These are phyloP conservation scores for Venustaconcha ellipsiformis DNA, from an alignment of 1,140 invertebrate genomes.

Conservation along the genomic window DNA sequence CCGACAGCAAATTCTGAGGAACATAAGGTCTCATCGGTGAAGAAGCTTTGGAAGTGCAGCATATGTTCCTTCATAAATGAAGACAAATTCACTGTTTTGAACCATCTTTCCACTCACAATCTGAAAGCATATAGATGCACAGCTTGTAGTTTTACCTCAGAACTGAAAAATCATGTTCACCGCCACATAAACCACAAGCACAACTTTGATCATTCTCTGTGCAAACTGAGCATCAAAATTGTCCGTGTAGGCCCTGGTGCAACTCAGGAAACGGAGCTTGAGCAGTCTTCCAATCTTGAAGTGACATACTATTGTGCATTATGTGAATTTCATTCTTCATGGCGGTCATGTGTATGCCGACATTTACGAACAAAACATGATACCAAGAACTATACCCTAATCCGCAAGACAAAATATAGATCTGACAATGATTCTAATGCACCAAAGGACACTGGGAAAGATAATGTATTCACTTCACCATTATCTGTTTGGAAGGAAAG, in stretches of 20 bases:
- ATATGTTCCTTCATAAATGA: slow-evolving; percentile 54
- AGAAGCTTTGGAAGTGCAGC: slow-evolving; percentile 60
- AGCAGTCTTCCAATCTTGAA: slow-evolving; percentile 9
- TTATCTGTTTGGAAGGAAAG: too few relatives aligned
- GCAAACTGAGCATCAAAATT: slow-evolving; percentile 45
- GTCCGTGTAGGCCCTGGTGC: slow-evolving; percentile 29
- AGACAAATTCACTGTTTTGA: slow-evolving; percentile 49
- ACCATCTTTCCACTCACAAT: slow-evolving; percentile 54
- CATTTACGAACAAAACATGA: slow-evolving; percentile 48
- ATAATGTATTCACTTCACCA: too few relatives aligned
- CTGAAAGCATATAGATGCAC: slow-evolving; percentile 58
- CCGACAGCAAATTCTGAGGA: neutral
- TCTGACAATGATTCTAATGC: too few relatives aligned
- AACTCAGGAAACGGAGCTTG: neutral
- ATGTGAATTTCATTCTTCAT: slow-evolving; percentile 51
- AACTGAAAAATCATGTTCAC: slow-evolving; percentile 52
- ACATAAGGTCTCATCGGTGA: slow-evolving; percentile 2
- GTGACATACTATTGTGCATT: slow-evolving; percentile 50
- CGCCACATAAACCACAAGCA: slow-evolving; percentile 54
- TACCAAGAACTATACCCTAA: slow-evolving; percentile 30
- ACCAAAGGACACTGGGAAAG: too few relatives aligned
- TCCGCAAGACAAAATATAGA: neutral
- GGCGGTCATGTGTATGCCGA: slow-evolving; percentile 40
- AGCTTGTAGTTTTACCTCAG: slow-evolving; percentile 48
- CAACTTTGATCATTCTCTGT: slow-evolving; percentile 36